A percentile compares a stretch with the other conserved stretches of the same genome.
Conservation (phyloP, 2,888 invertebrate genomes). For the Drosophila macrospina region DNA sequence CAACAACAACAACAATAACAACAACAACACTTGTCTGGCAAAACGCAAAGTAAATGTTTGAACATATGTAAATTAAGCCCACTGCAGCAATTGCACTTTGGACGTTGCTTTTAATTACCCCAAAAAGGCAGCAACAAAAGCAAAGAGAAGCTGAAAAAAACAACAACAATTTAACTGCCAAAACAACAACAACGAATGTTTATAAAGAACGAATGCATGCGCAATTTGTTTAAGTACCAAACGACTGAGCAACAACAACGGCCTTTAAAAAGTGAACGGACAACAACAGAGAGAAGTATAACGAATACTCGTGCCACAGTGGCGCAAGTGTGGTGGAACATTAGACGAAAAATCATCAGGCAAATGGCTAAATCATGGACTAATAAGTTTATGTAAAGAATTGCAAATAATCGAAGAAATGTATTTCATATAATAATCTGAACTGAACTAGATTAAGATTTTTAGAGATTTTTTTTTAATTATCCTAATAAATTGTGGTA, state of each 20-base stretch:
- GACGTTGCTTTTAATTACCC: conserved; percentile 75
- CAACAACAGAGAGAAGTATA: conserved; percentile 12
- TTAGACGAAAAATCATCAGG: not conserved
- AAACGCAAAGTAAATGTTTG: conserved; percentile 60
- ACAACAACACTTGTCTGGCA: conserved; percentile 31
- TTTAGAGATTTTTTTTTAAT: too few species aligned
- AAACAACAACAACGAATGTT: conserved; percentile 27
- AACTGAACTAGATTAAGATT: too few species aligned
- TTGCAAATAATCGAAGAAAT: too few species aligned
- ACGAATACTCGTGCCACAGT: conserved; percentile 17
- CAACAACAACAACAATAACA: not conserved
- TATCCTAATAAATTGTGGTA: too few species aligned
- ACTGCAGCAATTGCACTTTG: conserved; percentile 76
- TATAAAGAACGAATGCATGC: conserved; percentile 55
- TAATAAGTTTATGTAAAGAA: too few species aligned
- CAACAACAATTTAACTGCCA: conserved; percentile 9
- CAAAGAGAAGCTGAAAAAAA: conserved; percentile 6
- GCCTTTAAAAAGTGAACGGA: conserved; percentile 65
- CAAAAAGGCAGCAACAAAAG: conserved; percentile 43
- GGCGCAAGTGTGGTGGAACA: conserved; percentile 10
- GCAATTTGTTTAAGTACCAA: conserved; percentile 41
- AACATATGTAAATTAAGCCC: conserved; percentile 72
- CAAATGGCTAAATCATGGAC: not conserved
- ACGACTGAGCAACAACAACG: conserved; percentile 36
- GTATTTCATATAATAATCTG: too few species aligned